Percentiles rank a stretch among this genome's conserved stretches.
Conservation (phyloP, 2,113 vertebrate species). For the Salvelinus namaycush region DNA sequence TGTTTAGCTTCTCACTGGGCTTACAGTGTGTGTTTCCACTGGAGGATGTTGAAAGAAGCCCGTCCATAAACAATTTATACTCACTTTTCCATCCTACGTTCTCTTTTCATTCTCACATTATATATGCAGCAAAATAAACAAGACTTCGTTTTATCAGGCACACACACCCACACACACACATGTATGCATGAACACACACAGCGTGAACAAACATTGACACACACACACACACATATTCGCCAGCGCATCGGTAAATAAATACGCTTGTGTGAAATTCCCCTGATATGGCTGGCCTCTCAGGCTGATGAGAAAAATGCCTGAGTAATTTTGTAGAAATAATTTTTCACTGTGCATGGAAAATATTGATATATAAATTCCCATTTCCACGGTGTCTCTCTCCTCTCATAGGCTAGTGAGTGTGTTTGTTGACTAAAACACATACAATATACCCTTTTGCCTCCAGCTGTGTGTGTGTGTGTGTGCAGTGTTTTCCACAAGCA, state of each 20-base stretch:
- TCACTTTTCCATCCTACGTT: too few relatives aligned
- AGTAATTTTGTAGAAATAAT: constrained; percentile 1
- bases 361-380: neutral
- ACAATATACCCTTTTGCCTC: neutral
- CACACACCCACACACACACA: constrained; percentile 3
- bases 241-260: neutral
- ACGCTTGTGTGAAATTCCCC: constrained; percentile 8
- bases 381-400: neutral
- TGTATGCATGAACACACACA: constrained; percentile 3
- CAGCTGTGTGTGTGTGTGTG: constrained; percentile 10
- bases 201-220: constrained; percentile 1
- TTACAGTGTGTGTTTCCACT: too few relatives aligned
- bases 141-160: constrained; percentile 13
- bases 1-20: too few relatives aligned
- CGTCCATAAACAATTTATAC: too few relatives aligned
- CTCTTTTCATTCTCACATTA: too few relatives aligned
- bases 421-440: neutral
- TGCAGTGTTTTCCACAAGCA: too few relatives aligned
- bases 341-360: neutral
- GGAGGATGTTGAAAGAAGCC: too few relatives aligned
- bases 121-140: neutral
- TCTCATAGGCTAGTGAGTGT: neutral
- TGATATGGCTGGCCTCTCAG: neutral
- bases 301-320: constrained; percentile 16
- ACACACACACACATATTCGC: neutral